Percentiles rank a stretch among this genome's conserved stretches.
Conservation (phyloP, 2,113 vertebrate species). For the Epinephelus cyanopodus region DNA sequence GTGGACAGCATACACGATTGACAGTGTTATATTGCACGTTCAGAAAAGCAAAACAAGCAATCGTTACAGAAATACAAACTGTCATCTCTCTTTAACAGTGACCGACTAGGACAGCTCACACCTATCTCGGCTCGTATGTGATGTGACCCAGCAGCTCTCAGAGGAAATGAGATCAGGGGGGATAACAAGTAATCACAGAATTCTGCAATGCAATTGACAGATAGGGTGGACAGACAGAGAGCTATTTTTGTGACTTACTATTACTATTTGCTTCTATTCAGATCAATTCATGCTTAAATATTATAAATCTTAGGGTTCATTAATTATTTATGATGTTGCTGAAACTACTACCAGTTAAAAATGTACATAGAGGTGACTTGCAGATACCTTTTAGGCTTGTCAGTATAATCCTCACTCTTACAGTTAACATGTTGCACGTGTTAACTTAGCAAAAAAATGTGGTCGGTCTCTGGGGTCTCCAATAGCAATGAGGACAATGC, state of each 20-base stretch:
- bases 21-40: too few species aligned
- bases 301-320: not conserved
- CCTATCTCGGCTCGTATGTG: not conserved
- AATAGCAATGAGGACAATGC: not conserved
- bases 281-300: constrained; percentile 12
- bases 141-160: constrained; percentile 11
- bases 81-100: not conserved
- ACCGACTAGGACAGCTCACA: not conserved
- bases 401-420: not conserved
- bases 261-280: not conserved
- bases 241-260: not conserved
- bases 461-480: constrained; percentile 1
- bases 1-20: not conserved
- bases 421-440: not conserved
- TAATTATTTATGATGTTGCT: not conserved
- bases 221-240: not conserved
- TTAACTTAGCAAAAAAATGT: not conserved
- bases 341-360: not conserved
- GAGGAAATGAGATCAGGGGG: constrained; percentile 29
- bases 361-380: not conserved
- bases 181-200: constrained; percentile 18
- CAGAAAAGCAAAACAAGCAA: not conserved
- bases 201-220: not conserved
- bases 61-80: not conserved
- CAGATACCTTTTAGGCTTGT: not conserved